phyloP scores from a whole-genome alignment of 2,113 vertebrate genomes.

The Dromiciops gliroides region DNA sequence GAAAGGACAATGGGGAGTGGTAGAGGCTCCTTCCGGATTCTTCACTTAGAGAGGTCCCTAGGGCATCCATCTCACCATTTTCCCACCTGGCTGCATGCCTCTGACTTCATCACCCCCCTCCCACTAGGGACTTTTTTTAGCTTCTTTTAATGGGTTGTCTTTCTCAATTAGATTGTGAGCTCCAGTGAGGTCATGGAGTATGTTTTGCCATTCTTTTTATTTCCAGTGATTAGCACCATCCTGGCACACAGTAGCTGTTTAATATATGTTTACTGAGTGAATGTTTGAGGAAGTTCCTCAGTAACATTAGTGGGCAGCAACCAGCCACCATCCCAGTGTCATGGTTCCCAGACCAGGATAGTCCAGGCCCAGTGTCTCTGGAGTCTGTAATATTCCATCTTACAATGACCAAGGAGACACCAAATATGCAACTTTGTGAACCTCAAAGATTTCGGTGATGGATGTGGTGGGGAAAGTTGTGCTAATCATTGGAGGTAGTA shows the following conservation, averaged over 20 bases:
- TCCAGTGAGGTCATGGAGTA: background rate
- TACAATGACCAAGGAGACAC: background rate
- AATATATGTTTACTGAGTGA: background rate
- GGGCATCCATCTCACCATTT: background rate
- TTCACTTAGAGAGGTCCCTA: background rate
- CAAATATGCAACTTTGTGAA: too few relatives aligned
- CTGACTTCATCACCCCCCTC: background rate
- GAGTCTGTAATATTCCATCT: background rate
- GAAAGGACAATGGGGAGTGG: background rate
- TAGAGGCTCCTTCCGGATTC: background rate
- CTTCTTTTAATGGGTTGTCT: background rate
- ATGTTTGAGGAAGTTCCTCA: background rate
- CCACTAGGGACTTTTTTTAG: background rate
- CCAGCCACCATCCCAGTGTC: background rate
- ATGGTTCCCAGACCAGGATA: background rate
- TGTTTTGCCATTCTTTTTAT: background rate
- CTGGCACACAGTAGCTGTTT: background rate
- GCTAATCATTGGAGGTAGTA: background rate
- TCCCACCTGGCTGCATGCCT: background rate
- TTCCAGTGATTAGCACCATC: background rate
- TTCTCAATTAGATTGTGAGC: background rate
- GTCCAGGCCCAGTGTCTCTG: background rate
- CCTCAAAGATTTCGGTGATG: too few relatives aligned
- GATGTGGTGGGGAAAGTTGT: background rate
- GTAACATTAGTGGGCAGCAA: background rate